Evolutionary conservation across 2,797 vertebrate genomes (phyloP), one percentile per base, ranked within the genome.

Genomic region (Adelosebastes latens): DNA sequence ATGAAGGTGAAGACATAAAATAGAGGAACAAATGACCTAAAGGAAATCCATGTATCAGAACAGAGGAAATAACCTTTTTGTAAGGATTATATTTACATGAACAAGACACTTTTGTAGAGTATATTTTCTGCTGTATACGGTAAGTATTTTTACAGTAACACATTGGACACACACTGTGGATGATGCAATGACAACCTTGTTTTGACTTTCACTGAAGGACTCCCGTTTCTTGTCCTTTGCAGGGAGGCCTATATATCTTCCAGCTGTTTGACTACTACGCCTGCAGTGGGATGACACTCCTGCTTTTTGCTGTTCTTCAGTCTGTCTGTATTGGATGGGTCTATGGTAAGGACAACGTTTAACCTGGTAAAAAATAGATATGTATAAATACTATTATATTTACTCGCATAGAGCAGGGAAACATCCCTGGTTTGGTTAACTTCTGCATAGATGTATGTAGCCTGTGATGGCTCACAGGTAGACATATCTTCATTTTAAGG

Each of bases 161-260:
- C 42, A 34, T 20, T 53, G 8, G 7, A 29, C 6, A 3, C 46
- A 60, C 12, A 31, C 1, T 52, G 13, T 64, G 8, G 8, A 71
- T 62, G 16, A 52, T 72, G 13, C 27, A n/a, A 5, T 61, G 6
- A 62, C 10, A 22, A 25, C 8, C 31, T 32, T 55, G 8, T 46
- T 63, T 60, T n/a, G 22, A 65, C 1, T 56, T 79, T 34, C 7
- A 32, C 8, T 75, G 22, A 68, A 5, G 1, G 5, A 52, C 49
- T 71, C 8, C 8, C 59, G 9, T 71, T 25, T 84, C 29, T 76
- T 56, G n/a, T 60, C 34, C 4, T 83, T 87, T 86, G 6, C 69
- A 96, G 96, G 96, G 96, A 34, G 96, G 96, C 20, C 93, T 96
- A 49, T 96, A 96, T 81, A 79, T 96, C 68, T 96, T 96, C 85